Percentiles rank a stretch among this genome's conserved stretches.
phyloP scores from a whole-genome alignment of 2,797 vertebrate genomes.

The Nyctibius grandis region DNA sequence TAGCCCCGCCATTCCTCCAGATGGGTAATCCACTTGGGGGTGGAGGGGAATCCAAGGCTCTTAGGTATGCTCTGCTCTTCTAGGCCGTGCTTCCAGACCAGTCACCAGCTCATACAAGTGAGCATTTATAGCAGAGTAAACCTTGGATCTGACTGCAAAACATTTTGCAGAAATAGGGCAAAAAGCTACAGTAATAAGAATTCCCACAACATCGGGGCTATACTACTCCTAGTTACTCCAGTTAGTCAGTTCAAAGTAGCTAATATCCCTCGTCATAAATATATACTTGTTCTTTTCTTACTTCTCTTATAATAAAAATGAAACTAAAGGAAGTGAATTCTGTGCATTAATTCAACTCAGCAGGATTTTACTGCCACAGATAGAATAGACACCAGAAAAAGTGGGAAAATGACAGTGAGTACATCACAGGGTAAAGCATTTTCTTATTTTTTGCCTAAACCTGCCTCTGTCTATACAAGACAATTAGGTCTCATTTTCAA shows the following conservation, averaged over 20 bases:
- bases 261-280: not conserved
- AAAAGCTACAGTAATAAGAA: not conserved
- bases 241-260: not conserved
- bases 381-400: not conserved
- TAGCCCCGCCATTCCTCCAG: not conserved
- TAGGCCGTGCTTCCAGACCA: not conserved
- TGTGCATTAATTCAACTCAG: not conserved
- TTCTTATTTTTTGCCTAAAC: not conserved
- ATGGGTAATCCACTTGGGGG: rapidly evolving
- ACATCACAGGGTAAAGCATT: not conserved
- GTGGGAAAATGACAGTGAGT: rapidly evolving
- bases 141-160: not conserved
- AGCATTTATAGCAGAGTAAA: not conserved
- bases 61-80: not conserved
- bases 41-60: not conserved
- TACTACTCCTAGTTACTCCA: not conserved
- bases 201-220: not conserved
- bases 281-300: not conserved
- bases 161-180: not conserved
- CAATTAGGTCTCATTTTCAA: not conserved
- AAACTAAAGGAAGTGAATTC: not conserved
- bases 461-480: not conserved
- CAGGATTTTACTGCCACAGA: not conserved
- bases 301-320: not conserved
- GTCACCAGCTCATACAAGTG: not conserved